Evolutionary conservation across 2,888 invertebrate genomes (phyloP).

Genomic region (Lasioglossum leucozonium): DNA sequence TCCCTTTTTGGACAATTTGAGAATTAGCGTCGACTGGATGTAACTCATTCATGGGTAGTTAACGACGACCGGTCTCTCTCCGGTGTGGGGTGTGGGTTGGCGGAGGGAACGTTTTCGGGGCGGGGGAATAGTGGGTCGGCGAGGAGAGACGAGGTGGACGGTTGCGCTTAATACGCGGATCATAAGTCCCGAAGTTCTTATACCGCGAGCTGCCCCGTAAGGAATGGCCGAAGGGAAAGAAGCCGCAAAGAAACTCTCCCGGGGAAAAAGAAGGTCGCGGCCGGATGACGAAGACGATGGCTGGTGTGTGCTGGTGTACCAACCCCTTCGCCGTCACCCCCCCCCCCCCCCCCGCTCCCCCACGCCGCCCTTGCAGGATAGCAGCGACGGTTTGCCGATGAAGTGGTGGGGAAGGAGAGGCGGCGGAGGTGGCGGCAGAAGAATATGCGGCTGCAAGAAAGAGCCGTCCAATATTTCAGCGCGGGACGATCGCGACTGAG

Average conservation of each 20-base stretch:
- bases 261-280: conserved; percentile 68
- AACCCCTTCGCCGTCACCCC: conserved; percentile 1
- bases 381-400: conserved; percentile 48
- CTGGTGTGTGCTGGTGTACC: conserved; percentile 39
- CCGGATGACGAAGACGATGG: conserved; percentile 65
- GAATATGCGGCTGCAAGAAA: conserved; percentile 83
- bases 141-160: background rate
- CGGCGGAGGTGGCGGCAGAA: conserved; percentile 65
- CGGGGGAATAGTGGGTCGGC: background rate
- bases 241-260: conserved; percentile 45
- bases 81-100: background rate
- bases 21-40: conserved; percentile 78
- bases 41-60: conserved; percentile 84
- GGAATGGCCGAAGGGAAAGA: conserved; percentile 44
- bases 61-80: conserved; percentile 71
- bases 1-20: conserved; percentile 76
- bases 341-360: background rate
- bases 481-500: conserved; percentile 77
- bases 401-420: conserved; percentile 36
- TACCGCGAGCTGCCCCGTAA: conserved; percentile 49
- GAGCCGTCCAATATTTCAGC: conserved; percentile 84
- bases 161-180: conserved; percentile 79
- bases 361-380: conserved; percentile 10
- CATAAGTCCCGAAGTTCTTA: conserved; percentile 80
- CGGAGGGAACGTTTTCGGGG: background rate